A percentile compares a stretch with the other conserved stretches of the same genome.
These are phyloP conservation scores for Nysson spinosus DNA, from an alignment of 2,888 invertebrate genomes.

Conservation along the genomic window DNA sequence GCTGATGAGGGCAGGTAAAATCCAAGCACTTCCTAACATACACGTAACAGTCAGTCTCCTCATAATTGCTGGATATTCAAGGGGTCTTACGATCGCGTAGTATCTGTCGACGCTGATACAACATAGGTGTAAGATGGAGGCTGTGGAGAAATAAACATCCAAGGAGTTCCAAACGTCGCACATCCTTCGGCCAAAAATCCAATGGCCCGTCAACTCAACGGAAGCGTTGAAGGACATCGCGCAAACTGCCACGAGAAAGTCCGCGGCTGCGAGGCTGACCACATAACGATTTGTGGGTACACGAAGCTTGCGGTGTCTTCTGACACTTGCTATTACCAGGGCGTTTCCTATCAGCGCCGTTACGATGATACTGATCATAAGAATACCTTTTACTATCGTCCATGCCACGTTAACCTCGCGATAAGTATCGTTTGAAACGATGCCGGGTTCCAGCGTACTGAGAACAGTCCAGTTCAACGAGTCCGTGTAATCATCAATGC, in stretches of 20 bases:
- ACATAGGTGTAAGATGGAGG: conserved; percentile 94
- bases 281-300: conserved; percentile 97
- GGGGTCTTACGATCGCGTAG: conserved; percentile 93
- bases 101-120: conserved; percentile 96
- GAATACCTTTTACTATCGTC: conserved; percentile 84
- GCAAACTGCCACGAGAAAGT: conserved; percentile 93
- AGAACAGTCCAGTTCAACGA: conserved; percentile 22
- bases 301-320: conserved; percentile 88
- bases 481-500: conserved; percentile 17
- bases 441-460: conserved; percentile 10
- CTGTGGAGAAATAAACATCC: conserved; percentile 95
- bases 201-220: conserved; percentile 88
- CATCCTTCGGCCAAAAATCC: conserved; percentile 94
- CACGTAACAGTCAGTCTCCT: conserved; percentile 86
- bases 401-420: conserved; percentile 15
- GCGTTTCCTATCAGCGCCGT: conserved; percentile 95
- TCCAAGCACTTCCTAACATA: conserved; percentile 80
- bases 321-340: conserved; percentile 91
- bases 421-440: not conserved
- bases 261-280: conserved; percentile 95
- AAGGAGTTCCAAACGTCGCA: conserved; percentile 97
- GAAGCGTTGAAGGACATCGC: conserved; percentile 96
- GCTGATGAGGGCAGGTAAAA: conserved; percentile 81
- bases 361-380: conserved; percentile 92
- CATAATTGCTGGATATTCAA: conserved; percentile 95